A percentile compares a stretch with the other conserved stretches of the same genome.
Conservation (phyloP, 1,140 invertebrate species). For the Centruroides vittatus region DNA sequence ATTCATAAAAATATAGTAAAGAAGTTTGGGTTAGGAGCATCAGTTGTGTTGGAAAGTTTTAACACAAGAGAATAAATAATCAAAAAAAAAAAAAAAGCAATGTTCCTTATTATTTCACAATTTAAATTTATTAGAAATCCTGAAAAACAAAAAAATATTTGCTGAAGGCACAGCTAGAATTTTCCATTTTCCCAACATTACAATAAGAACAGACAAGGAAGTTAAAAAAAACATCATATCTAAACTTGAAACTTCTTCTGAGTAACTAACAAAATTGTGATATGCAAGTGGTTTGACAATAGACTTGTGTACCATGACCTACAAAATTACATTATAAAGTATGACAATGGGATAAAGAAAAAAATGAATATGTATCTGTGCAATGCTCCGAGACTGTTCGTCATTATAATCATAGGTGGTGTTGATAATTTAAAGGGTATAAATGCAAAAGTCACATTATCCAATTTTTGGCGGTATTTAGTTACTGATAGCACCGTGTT, state of each 20-base stretch:
- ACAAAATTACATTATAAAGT: too few species aligned
- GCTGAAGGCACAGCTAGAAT: conserved; percentile 25
- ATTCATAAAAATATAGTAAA: conserved; percentile 5
- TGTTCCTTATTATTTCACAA: conserved; percentile 22
- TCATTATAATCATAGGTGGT: conserved; percentile 21
- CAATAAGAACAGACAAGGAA: conserved; percentile 25
- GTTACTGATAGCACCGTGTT: too few species aligned
- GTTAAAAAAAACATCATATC: too few species aligned
- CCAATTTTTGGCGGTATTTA: too few species aligned
- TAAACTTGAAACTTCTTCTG: too few species aligned
- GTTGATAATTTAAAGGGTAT: too few species aligned
- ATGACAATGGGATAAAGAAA: conserved; percentile 24
- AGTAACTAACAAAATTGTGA: conserved; percentile 15
- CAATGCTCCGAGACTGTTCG: conserved; percentile 24
- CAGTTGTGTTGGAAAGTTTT: not conserved
- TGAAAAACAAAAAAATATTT: conserved; percentile 26
- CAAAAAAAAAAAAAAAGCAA: too few species aligned
- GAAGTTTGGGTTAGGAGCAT: conserved; percentile 6
- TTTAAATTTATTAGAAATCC: conserved; percentile 26
- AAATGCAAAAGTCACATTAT: too few species aligned
- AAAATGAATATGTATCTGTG: conserved; percentile 23
- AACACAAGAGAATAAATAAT: not conserved
- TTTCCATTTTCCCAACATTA: conserved; percentile 25
- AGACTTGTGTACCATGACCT: too few species aligned
- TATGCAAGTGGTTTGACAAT: conserved; percentile 31